These are phyloP conservation scores for Seladonia tumulorum DNA, from an alignment of 2,888 invertebrate genomes.

Conservation along the genomic window DNA sequence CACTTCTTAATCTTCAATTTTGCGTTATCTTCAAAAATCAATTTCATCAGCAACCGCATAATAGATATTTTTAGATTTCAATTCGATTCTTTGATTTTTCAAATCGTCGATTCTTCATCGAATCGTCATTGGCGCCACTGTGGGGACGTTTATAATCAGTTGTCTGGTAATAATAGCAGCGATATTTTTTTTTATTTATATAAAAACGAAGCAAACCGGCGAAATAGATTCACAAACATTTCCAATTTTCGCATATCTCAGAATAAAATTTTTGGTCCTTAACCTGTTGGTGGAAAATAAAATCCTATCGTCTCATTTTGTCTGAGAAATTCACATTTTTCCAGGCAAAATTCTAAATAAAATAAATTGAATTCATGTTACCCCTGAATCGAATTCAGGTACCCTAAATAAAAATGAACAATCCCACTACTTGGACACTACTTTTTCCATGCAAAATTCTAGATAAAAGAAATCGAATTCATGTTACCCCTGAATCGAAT, in stretches of 20 bases:
- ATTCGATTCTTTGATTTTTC: background rate
- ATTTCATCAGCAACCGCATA: background rate
- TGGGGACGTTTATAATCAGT: background rate
- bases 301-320: too few species aligned
- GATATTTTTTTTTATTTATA: background rate
- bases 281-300: too few species aligned
- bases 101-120: too few species aligned
- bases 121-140: background rate
- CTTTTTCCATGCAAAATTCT: too few species aligned
- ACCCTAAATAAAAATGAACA: too few species aligned
- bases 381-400: too few species aligned
- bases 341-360: too few species aligned
- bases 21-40: background rate
- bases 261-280: too few species aligned
- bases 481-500: too few species aligned
- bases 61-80: background rate
- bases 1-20: background rate
- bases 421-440: background rate
- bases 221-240: background rate
- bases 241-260: background rate
- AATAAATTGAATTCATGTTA: too few species aligned
- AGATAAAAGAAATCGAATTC: too few species aligned
- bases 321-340: background rate
- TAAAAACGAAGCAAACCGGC: background rate
- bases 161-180: background rate